These are phyloP conservation scores for Sapajus apella DNA, from an alignment of 2,113 vertebrate species.

Conservation along the genomic window DNA sequence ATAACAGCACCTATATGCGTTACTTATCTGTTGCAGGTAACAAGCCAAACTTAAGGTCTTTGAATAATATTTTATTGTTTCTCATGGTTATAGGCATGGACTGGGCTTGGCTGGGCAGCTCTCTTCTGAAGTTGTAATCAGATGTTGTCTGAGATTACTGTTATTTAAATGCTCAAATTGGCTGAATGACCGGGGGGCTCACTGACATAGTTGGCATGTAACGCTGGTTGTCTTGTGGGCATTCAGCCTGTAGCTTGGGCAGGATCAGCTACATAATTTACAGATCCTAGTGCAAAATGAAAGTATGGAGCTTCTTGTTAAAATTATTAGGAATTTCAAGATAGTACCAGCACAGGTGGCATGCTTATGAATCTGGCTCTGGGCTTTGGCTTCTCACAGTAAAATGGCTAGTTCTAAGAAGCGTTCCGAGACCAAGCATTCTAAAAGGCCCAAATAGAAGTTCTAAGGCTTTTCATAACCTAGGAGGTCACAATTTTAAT, in stretches of 20 bases:
- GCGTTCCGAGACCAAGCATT: background rate
- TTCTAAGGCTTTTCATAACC: background rate
- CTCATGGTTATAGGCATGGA: background rate
- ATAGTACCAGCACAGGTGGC: background rate
- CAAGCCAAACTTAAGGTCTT: background rate
- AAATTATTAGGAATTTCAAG: background rate
- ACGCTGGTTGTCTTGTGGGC: background rate
- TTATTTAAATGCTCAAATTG: background rate
- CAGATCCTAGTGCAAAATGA: background rate
- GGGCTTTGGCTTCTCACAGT: background rate
- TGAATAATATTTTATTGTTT: background rate
- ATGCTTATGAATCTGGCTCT: background rate
- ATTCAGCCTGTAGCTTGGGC: background rate
- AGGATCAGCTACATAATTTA: background rate
- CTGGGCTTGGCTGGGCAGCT: background rate
- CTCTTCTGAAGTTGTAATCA: background rate
- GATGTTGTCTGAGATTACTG: background rate
- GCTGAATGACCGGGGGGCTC: background rate
- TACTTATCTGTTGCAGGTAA: background rate
- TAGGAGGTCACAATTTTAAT: background rate
- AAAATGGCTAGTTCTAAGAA: background rate
- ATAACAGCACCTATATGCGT: background rate
- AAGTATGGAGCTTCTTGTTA: background rate
- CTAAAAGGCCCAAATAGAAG: background rate
- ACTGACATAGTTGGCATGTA: background rate